Percentiles rank a stretch among this genome's conserved stretches.
Evolutionary conservation across 2,888 invertebrate genomes (phyloP).

Genomic region (Dasypogon diadema): DNA sequence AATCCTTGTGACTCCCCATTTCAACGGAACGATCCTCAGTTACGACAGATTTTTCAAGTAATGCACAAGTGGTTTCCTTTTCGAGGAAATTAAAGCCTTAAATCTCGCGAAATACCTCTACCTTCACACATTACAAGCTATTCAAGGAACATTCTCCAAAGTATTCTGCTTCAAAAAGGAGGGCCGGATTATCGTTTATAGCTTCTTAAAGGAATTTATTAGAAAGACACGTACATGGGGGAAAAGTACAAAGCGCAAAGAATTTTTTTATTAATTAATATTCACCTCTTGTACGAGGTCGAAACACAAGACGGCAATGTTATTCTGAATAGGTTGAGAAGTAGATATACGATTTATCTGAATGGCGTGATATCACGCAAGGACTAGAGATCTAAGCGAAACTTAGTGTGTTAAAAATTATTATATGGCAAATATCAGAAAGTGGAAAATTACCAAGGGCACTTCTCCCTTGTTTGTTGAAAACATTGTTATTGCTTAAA

Average conservation of each 20-base stretch:
- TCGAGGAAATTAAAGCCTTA: slow-evolving; percentile 51
- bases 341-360: slow-evolving; percentile 12
- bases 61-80: slow-evolving; percentile 49
- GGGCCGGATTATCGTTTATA: slow-evolving; percentile 27
- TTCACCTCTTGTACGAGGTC: slow-evolving; percentile 26
- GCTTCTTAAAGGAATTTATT: slow-evolving; percentile 31
- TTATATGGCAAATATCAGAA: slow-evolving; percentile 19
- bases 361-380: slow-evolving; percentile 33
- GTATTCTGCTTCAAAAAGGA: not conserved
- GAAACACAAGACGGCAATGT: not conserved
- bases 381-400: not conserved
- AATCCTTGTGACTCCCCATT: not conserved
- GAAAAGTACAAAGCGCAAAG: slow-evolving; percentile 15
- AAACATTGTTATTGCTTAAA: too few species aligned
- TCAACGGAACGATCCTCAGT: not conserved
- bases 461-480: not conserved
- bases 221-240: not conserved
- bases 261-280: slow-evolving; percentile 44
- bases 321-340: not conserved
- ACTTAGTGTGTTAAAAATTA: slow-evolving; percentile 16
- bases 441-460: slow-evolving; percentile 30
- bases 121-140: slow-evolving; percentile 2
- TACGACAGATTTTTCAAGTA: slow-evolving; percentile 20
- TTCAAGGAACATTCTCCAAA: slow-evolving; percentile 1
- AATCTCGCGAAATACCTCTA: slow-evolving; percentile 26